Base-by-base conservation (phyloP, 2,888 invertebrate species). In the Drosophila barbarae region DNA sequence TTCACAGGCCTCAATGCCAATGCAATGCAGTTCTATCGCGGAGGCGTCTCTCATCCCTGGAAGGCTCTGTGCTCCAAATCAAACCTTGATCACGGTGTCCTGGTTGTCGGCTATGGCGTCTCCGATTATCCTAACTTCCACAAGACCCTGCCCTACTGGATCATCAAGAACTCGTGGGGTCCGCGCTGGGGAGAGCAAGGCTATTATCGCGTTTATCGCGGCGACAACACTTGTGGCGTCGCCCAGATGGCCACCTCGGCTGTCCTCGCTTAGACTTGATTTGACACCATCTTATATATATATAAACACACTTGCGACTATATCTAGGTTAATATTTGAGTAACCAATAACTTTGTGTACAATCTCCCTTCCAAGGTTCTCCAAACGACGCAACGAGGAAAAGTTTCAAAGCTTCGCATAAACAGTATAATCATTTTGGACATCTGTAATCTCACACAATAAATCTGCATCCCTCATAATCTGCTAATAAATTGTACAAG, bases 111-210 rank as follows among this genome's bases (percentile, higher is more conserved):
- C 58, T 98, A 93, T 87, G 98, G 98, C 55, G 86, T 92, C 89
- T 86, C 92, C 92, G 95, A 92, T 42, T 95, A 95, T 90, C 94
- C 95, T 9, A 88, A 94, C 39, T 96, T 96, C 90, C 93, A 96
- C 84, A 95, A 94, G 89, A 91, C 91, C 1, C 88, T 96, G 42
- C 97, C 97, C 0, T 98, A 94, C 88, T 98, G 98, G 98, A 94
- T 94, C 69, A 91, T 98, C 32, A 98, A 98, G 91, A 98, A 98
- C 90, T 97, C 97, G 12, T 98, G 98, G 98, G 98, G 98, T 52
- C 88, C 91, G 35, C 90, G 90, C 26, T 98, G 98, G 98, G 98
- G 98, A 38, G 97, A 97, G 89, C 93, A 95, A 91, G 98, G 98
- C 2, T 98, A 98, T 89, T 98, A 98, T 89, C 92, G 96, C 73